A percentile compares a stretch with the other conserved stretches of the same genome.
Evolutionary conservation across 2,888 invertebrate genomes (phyloP).

Genomic region (Lasioglossum lativentre): DNA sequence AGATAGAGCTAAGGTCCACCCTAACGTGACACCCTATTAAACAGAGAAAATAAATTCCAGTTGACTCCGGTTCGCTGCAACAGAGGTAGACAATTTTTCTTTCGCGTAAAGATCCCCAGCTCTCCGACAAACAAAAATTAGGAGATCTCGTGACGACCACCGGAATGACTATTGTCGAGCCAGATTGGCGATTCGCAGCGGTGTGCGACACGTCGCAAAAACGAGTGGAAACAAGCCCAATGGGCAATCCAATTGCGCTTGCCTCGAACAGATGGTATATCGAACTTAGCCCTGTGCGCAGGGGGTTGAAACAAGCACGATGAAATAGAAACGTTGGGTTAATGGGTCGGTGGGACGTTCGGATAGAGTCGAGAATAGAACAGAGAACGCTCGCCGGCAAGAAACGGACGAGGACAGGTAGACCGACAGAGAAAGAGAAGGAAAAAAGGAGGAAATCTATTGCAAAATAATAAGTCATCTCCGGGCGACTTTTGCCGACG

Average conservation of each 20-base stretch:
- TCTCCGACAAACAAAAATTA: not conserved
- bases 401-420: not conserved
- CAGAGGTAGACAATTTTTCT: not conserved
- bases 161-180: slow-evolving; percentile 1
- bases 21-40: no score
- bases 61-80: not conserved
- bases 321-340: slow-evolving; percentile 46
- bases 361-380: slow-evolving; percentile 17
- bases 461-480: slow-evolving; percentile 80
- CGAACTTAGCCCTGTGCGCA: not conserved
- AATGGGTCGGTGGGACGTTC: slow-evolving; percentile 21
- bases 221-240: not conserved
- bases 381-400: not conserved
- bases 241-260: slow-evolving; percentile 7
- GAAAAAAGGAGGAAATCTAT: slow-evolving; percentile 69
- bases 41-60: no score
- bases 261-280: slow-evolving; percentile 9
- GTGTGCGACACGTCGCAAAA: not conserved
- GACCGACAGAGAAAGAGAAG: slow-evolving; percentile 18
- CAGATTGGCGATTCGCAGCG: not conserved
- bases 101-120: not conserved
- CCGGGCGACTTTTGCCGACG: slow-evolving; percentile 77
- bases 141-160: not conserved
- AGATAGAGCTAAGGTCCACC: no score
- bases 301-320: slow-evolving; percentile 11